phyloP scores from a whole-genome alignment of 1,140 invertebrate genomes.

The Solen grandis region DNA sequence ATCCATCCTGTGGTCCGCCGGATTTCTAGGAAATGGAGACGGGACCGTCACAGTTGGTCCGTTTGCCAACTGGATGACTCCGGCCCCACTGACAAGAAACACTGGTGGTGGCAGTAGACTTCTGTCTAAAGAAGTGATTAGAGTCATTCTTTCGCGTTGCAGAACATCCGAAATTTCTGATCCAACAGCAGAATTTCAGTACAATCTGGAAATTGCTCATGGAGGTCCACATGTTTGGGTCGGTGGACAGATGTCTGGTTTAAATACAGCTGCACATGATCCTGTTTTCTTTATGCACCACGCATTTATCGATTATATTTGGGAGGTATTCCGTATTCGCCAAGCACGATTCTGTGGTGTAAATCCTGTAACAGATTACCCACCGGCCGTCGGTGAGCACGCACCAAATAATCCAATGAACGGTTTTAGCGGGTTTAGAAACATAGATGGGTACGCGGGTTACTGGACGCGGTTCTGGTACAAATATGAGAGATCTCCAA shows the following conservation, averaged over 20 bases:
- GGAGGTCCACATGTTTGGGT: constrained; percentile 66
- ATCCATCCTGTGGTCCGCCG: constrained; percentile 75
- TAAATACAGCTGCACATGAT: constrained; percentile 77
- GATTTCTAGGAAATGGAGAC: constrained; percentile 78
- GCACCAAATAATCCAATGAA: constrained; percentile 24
- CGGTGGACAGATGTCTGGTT: constrained; percentile 67
- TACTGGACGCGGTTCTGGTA: constrained; percentile 56
- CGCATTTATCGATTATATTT: constrained; percentile 76
- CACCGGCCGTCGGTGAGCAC: constrained; percentile 22
- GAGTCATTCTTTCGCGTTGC: constrained; percentile 30
- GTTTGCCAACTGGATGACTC: constrained; percentile 66
- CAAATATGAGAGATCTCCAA: constrained; percentile 44
- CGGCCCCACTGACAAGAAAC: constrained; percentile 52
- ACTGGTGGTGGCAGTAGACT: constrained; percentile 31
- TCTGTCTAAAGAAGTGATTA: constrained; percentile 31
- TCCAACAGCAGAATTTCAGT: constrained; percentile 50
- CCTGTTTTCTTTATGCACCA: constrained; percentile 80
- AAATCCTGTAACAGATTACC: constrained; percentile 41
- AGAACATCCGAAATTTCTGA: constrained; percentile 31
- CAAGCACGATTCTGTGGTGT: constrained; percentile 29
- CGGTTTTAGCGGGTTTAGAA: constrained; percentile 30
- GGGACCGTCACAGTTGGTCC: constrained; percentile 79
- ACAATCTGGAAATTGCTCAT: constrained; percentile 67
- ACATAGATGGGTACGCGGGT: constrained; percentile 36
- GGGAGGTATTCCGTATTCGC: constrained; percentile 66